These are phyloP conservation scores for Irena cyanogastra DNA, from an alignment of 2,113 vertebrate genomes.

Conservation along the genomic window DNA sequence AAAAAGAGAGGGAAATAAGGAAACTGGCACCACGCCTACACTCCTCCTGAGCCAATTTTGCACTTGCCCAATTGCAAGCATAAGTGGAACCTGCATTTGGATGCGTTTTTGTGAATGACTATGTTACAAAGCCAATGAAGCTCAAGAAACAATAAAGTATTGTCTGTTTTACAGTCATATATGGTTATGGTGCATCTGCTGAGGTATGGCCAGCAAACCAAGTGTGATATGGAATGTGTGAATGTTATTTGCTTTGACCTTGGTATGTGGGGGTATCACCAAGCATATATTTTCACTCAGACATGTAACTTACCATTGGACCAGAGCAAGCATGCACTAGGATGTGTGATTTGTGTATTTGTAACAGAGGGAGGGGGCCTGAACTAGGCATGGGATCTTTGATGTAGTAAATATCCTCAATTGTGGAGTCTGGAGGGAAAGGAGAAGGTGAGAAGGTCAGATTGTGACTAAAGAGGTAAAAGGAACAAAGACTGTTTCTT, in stretches of 20 bases:
- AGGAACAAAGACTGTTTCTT: constrained; percentile 2
- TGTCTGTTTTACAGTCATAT: background rate
- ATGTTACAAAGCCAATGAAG: background rate
- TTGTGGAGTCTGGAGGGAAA: background rate
- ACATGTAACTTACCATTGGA: constrained; percentile 38
- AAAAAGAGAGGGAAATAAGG: background rate
- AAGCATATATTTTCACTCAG: constrained; percentile 33
- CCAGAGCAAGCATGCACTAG: background rate
- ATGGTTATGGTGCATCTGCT: background rate
- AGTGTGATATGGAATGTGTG: constrained; percentile 22
- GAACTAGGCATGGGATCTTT: background rate
- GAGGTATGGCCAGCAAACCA: background rate
- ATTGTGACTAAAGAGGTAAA: background rate
- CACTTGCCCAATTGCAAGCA: background rate
- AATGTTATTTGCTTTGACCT: constrained; percentile 43
- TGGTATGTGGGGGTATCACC: background rate
- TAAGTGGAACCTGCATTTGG: background rate
- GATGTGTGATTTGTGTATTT: background rate
- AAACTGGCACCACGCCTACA: background rate
- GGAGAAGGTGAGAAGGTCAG: background rate
- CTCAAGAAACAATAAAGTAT: background rate
- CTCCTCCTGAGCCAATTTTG: background rate
- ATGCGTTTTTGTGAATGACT: background rate
- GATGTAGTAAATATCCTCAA: constrained; percentile 16
- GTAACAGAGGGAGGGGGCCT: background rate